Evolutionary conservation across 2,113 vertebrate genomes (phyloP), one percentile per base, ranked within the genome.

Genomic region (Sturnira hondurensis): DNA sequence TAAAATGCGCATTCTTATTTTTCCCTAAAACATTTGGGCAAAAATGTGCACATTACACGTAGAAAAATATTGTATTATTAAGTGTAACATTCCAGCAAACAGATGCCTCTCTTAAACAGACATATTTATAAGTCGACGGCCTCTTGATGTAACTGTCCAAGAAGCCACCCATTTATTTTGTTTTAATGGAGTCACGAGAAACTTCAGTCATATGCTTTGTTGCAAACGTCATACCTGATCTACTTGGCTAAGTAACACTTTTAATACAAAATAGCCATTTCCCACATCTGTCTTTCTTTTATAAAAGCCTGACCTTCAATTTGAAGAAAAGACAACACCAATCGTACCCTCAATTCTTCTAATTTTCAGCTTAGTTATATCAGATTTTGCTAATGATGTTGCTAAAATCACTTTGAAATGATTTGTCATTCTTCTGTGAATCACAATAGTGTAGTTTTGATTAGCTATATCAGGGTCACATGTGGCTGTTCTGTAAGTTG

Each of bases 401-500:
- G 61, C 54, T 76, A 36, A 88, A 91, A 45, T 81, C 15, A 65
- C 70, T 13, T 12, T 95, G 50, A 86, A 16, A 77, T 86, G 38
- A 94, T 50, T 63, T 81, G 47, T 88, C 58, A 70, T 83, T 83
- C 63, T 86, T 95, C 50, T 89, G 0, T 58, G 65, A 91, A 63
- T 91, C 73, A 93, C 2, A 41, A n/a, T 52, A 71, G 90, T n/a
- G n/a, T n/a, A n/a, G n/a, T 89, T 93, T 61, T 91, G 61, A 88
- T 93, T 88, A 87, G 71, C 45, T 28, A 19, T 47, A 81, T 93
- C 54, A 88, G 50, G 83, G 81, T 77, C 71, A 76, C 31, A 86
- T 70, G 80, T 65, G 68, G 71, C 14, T 31, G 45, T 19, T 14
- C 28, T 68, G 15, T 82, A 94, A 89, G 58, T 38, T 71, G 68